These are phyloP conservation scores for Odontocolon sp. DNA, from an alignment of 2,888 invertebrate species.

Conservation along the genomic window DNA sequence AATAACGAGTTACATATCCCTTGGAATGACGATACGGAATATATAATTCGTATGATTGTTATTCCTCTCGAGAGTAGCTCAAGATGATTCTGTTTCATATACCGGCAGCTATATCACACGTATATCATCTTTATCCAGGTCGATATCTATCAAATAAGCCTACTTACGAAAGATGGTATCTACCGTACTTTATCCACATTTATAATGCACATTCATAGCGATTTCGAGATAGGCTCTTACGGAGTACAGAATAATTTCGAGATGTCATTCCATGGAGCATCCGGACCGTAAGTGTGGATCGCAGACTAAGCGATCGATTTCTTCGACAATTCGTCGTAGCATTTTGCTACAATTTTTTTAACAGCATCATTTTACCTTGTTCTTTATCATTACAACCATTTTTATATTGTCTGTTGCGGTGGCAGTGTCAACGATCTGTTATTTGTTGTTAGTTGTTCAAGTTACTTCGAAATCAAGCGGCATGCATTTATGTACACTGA, in stretches of 20 bases:
- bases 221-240: conserved; percentile 28
- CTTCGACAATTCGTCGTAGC: conserved; percentile 40
- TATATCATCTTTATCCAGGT: background rate
- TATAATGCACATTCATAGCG: background rate
- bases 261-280: conserved; percentile 45
- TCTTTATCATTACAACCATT: conserved; percentile 8
- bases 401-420: conserved; percentile 22
- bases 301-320: conserved; percentile 20
- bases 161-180: background rate
- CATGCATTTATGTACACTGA: conserved; percentile 6
- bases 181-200: background rate
- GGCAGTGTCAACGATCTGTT: background rate
- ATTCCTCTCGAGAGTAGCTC: conserved; percentile 5
- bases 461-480: conserved; percentile 27
- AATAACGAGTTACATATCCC: conserved; percentile 19
- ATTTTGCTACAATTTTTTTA: conserved; percentile 14
- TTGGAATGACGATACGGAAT: conserved; percentile 38
- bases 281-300: conserved; percentile 21
- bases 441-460: background rate
- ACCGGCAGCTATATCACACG: background rate
- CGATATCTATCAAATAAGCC: conserved; percentile 2
- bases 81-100: conserved; percentile 20
- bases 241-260: conserved; percentile 30
- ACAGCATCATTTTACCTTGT: background rate
- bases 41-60: conserved; percentile 16